A percentile compares a stretch with the other conserved stretches of the same genome.
phyloP scores from a whole-genome alignment of 2,888 invertebrate genomes.

The Andrena flavipes region DNA sequence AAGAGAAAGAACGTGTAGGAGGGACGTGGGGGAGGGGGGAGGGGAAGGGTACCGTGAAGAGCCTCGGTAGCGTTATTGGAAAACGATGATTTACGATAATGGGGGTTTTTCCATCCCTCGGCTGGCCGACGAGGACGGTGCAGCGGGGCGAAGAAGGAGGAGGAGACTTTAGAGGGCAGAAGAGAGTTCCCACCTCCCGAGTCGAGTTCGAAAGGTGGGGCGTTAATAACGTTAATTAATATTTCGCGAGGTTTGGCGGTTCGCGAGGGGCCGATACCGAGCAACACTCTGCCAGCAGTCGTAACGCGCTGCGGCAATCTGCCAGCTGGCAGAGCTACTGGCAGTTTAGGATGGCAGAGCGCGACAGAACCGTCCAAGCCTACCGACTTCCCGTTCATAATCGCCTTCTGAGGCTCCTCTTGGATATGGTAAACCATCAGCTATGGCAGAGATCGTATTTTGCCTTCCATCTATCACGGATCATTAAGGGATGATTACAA shows the following conservation, averaged over 20 bases:
- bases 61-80: constrained; percentile 86
- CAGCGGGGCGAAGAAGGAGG: constrained; percentile 49
- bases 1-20: constrained; percentile 30
- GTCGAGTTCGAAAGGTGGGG: constrained; percentile 85
- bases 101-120: constrained; percentile 80
- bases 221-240: constrained; percentile 88
- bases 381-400: constrained; percentile 29
- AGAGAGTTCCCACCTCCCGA: constrained; percentile 62
- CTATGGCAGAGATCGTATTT: background rate
- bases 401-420: constrained; percentile 8
- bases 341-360: constrained; percentile 44
- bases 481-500: too few relatives aligned
- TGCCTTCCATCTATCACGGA: background rate
- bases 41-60: constrained; percentile 76
- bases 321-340: constrained; percentile 80
- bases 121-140: constrained; percentile 42
- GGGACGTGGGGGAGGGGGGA: constrained; percentile 42
- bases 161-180: constrained; percentile 60
- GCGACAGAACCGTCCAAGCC: constrained; percentile 32
- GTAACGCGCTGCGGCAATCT: constrained; percentile 78
- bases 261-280: constrained; percentile 61
- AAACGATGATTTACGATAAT: constrained; percentile 88
- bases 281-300: constrained; percentile 52
- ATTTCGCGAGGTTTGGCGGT: constrained; percentile 86
- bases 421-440: background rate